phyloP scores from a whole-genome alignment of 1,140 invertebrate species.

The Drosophila jambulina region DNA sequence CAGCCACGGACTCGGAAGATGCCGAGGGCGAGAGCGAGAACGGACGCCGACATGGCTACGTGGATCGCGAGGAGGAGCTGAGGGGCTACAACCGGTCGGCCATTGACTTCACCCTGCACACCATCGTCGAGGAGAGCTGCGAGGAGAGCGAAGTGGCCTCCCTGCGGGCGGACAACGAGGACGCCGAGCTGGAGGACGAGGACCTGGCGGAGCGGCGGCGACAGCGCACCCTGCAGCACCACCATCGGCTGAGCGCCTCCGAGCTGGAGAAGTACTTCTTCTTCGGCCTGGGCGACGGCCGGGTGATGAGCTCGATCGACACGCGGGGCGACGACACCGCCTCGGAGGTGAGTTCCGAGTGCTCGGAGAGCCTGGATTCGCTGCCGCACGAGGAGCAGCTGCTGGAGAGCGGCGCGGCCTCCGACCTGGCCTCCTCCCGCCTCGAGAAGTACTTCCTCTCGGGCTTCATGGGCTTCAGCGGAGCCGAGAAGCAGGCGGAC shows the following conservation, averaged over 20 bases:
- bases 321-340: slow-evolving; percentile 89
- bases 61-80: slow-evolving; percentile 92
- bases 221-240: slow-evolving; percentile 82
- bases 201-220: slow-evolving; percentile 59
- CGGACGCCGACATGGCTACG: slow-evolving; percentile 79
- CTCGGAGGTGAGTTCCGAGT: slow-evolving; percentile 95
- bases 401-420: slow-evolving; percentile 86
- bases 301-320: slow-evolving; percentile 85
- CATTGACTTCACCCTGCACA: slow-evolving; percentile 96
- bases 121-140: slow-evolving; percentile 97
- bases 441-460: slow-evolving; percentile 96
- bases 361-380: slow-evolving; percentile 92
- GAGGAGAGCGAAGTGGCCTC: slow-evolving; percentile 94
- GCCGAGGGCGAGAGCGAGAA: slow-evolving; percentile 66
- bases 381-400: slow-evolving; percentile 86
- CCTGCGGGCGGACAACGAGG: slow-evolving; percentile 71
- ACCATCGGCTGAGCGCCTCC: slow-evolving; percentile 89
- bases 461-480: slow-evolving; percentile 93
- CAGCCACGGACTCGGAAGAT: slow-evolving; percentile 86
- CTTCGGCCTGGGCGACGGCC: slow-evolving; percentile 92
- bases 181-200: slow-evolving; percentile 46
- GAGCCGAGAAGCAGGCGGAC: slow-evolving; percentile 89
- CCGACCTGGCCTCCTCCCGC: slow-evolving; percentile 92
- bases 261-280: slow-evolving; percentile 97
- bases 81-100: slow-evolving; percentile 91